Base-by-base conservation (phyloP, 1,140 invertebrate genomes). In the Whitmania pigra region DNA sequence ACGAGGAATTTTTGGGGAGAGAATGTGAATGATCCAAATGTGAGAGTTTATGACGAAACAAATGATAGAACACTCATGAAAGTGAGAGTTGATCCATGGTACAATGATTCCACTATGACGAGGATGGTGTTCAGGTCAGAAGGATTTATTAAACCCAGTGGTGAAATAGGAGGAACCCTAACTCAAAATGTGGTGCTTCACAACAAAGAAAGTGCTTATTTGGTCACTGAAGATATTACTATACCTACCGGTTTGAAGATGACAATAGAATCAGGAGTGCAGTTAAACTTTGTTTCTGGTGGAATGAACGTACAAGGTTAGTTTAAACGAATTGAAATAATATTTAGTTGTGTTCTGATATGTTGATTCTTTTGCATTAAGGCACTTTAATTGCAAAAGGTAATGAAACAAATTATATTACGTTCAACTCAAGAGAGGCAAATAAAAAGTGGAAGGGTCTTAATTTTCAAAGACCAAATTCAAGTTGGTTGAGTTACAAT, bases 261-360 rank as follows among this genome's bases (percentile, higher is more conserved):
- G 11, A 72, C 57, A 17, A 25, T 72, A 43, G 57, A 72, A 40
- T 25, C 54, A 25, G 71, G 71, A 0, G 67, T 67, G 36, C 29
- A 72, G 22, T 20, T 72, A 3, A 29, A 40, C 36, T 72, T 72
- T 36, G 18, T 31, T 27, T 57, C 54, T 13, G 63, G 71, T n/a
- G 71, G 71, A 53, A 68, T 72, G n/a, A 53, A 43, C 22, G 63
- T 72, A n/a, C 57, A 72, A 67, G 71, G 71, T 72, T 68, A 63
- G 43, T 54, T 13, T 18, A 25, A 63, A 63, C 20, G 22, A 13
- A 6, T 63, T 63, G 11, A 25, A 25, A 7, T 15, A 57, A 60
- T 22, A 67, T 63, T 31, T 1, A 63, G 17, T 22, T 13, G 57
- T 31, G 57, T n/a, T 63, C 11, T n/a, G 20, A 18, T 15, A 63